Evolutionary conservation across 2,888 invertebrate species (phyloP), one percentile per base, ranked within the genome.

Genomic region (Marasmarcha lunaedactyla): DNA sequence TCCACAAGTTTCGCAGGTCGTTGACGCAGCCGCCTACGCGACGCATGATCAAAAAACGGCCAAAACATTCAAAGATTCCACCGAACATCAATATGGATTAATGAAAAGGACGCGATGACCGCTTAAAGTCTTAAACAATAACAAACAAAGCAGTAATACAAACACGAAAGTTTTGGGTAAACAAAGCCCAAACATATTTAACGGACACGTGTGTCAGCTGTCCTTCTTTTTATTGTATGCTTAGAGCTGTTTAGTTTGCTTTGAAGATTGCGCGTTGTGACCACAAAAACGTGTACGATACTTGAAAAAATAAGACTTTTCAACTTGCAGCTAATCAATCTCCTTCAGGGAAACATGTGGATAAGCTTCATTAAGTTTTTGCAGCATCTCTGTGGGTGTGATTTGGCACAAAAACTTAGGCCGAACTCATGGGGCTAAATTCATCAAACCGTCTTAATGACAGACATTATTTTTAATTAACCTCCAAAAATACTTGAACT

Each of bases 1-100:
- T 76, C 71, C 71, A 63, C 81, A 65, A 72, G 70, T 78, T 79
- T 77, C 57, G 69, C 78, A 69, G 81, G 81, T 83, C 81, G 74
- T 81, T 81, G 81, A 81, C 81, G 77, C 69, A 56, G 59, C 68
- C 79, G 71, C 79, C 79, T 67, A 81, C 79, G 63, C 66, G 57
- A 37, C 64, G 49, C 56, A 61, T 61, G 57, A 58, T 67, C 62
- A 66, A 72, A 76, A 63, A 64, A 57, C 47, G 48, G 48, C 49
- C 49, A 47, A 44, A 51, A 53, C 42, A 43, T 37, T 43, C 43
- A 38, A 50, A 49, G 46, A 50, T 52, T 51, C 42, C 44, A 50
- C 44, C 43, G 42, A 50, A 44, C 37, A 42, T 46, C 46, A 41
- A 49, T 43, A 39, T n/a, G 10, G 10, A 30, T 30, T 30, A 30